A percentile compares a stretch with the other conserved stretches of the same genome.
phyloP scores from a whole-genome alignment of 1,140 invertebrate genomes.

The Aphaenogaster rudis region DNA sequence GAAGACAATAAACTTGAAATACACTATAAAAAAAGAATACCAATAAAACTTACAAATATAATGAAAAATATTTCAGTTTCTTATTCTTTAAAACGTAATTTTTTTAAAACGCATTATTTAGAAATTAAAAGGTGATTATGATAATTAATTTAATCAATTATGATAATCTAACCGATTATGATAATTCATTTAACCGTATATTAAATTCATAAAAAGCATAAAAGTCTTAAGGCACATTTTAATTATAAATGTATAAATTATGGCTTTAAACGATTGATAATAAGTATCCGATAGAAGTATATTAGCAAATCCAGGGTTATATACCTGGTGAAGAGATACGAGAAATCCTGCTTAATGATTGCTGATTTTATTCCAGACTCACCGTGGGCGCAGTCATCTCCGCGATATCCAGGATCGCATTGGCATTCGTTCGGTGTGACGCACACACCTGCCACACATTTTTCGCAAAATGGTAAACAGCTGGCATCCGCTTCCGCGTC shows the following conservation, averaged over 20 bases:
- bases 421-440: slow-evolving; percentile 86
- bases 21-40: background rate
- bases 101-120: background rate
- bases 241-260: background rate
- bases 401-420: slow-evolving; percentile 87
- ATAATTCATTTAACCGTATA: background rate
- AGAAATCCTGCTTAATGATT: background rate
- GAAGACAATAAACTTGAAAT: background rate
- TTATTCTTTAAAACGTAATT: slow-evolving; percentile 3
- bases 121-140: background rate
- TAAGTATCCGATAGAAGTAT: background rate
- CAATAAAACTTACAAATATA: background rate
- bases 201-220: background rate
- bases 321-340: background rate
- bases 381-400: slow-evolving; percentile 79
- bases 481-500: slow-evolving; percentile 59
- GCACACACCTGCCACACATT: slow-evolving; percentile 84
- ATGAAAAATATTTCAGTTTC: background rate
- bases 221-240: background rate
- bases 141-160: background rate
- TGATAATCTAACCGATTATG: background rate
- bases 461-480: slow-evolving; percentile 81
- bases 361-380: slow-evolving; percentile 59
- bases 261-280: background rate
- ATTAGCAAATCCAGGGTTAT: background rate